Base-by-base conservation (phyloP, 2,888 invertebrate species). In the Drosophila suboccidentalis region DNA sequence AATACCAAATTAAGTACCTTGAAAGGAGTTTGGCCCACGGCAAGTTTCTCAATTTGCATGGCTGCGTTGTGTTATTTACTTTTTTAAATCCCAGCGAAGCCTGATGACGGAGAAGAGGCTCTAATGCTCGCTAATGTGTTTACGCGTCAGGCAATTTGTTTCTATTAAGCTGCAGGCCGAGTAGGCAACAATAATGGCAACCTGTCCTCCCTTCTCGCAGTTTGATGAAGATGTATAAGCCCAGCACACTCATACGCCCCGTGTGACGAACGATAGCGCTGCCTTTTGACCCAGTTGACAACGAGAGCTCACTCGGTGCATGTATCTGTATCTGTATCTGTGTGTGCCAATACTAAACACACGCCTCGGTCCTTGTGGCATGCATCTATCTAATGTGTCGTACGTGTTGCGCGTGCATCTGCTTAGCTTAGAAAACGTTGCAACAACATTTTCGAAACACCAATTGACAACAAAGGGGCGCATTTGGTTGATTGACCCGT, bases 81-180 rank as follows among this genome's bases (percentile, higher is more conserved):
- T 68, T 53, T 39, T 54, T 57, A 61, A 74, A 70, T 64, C 57
- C 26, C 36, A 26, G 39, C 50, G 36, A 36, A 57, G 60, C 53
- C 57, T 59, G 62, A 59, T 54, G 49, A 60, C 39, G 39, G 60
- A 50, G 29, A 34, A 46, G 29, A 34, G 43, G 13, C 71, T 59
- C 34, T 84, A 75, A 85, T 79, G 82, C 49, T 36, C 58, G 64
- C 64, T 87, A 84, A 81, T 83, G 68, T 61, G 59, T 71, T 84
- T 78, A 75, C 67, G 71, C 66, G 61, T 17, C 54, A 67, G 57
- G 54, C 89, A 86, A 86, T 86, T 88, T 86, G 76, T 86, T 78
- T 88, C 66, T 69, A 86, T 86, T 86, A 83, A 36, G 51, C 59
- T 49, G 15, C 51, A 61, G 63, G 71, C 69, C 22, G 47, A 53